Conservation (phyloP, 2,888 invertebrate species). For the Xanthorhoe designata region DNA sequence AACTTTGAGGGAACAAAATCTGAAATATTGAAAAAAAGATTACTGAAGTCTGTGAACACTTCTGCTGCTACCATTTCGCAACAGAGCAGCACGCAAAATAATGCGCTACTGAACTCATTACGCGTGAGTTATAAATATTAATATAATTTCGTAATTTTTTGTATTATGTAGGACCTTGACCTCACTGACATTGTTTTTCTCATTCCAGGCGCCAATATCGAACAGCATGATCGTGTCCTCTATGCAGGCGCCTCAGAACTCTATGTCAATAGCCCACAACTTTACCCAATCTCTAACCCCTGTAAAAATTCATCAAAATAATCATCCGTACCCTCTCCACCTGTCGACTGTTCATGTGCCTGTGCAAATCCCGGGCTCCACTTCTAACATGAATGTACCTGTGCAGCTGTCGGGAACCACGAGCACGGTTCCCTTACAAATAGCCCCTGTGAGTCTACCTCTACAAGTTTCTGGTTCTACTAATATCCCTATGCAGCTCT, state of each 20-base stretch:
- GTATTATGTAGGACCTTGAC: conserved; percentile 50
- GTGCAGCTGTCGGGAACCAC: conserved; percentile 75
- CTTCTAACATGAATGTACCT: conserved; percentile 78
- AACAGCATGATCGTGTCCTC: conserved; percentile 83
- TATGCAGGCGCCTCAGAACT: conserved; percentile 77
- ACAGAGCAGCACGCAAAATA: conserved; percentile 71
- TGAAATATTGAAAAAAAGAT: conserved; percentile 83
- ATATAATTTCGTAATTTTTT: conserved; percentile 36
- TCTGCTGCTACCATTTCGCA: conserved; percentile 63
- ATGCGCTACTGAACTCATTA: conserved; percentile 79
- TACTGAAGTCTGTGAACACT: conserved; percentile 73
- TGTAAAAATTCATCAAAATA: conserved; percentile 75
- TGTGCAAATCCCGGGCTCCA: conserved; percentile 78
- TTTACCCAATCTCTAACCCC: conserved; percentile 78
- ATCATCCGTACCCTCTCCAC: conserved; percentile 74
- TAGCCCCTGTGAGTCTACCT: conserved; percentile 77
- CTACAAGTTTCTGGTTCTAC: conserved; percentile 75
- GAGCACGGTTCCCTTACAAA: conserved; percentile 72
- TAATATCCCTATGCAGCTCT: conserved; percentile 75
- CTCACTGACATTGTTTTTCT: conserved; percentile 63
- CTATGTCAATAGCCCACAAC: conserved; percentile 76
- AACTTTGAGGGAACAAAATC: conserved; percentile 82
- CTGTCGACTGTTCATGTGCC: conserved; percentile 80
- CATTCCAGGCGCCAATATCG: conserved; percentile 79
- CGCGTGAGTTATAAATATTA: conserved; percentile 69